Evolutionary conservation across 2,888 invertebrate genomes (phyloP), one percentile per base, ranked within the genome.

Genomic region (Embidobia sp.): DNA sequence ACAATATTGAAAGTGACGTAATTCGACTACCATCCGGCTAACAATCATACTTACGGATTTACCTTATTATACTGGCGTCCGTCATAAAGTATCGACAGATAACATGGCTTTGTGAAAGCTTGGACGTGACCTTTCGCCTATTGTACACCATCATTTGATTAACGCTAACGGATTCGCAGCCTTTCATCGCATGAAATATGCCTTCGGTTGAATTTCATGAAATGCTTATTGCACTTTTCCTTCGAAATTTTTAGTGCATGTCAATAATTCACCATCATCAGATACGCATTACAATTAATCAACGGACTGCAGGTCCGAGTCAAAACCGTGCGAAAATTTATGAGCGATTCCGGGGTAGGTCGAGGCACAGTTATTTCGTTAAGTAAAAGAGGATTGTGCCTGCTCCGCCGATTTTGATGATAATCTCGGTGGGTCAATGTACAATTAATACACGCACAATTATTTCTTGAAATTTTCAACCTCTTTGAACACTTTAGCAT

Each of bases 81-180:
- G 48, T 67, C 72, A 64, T 49, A 2, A 55, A 42, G 44, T 63
- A 73, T 67, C 73, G 73, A 77, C 51, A 55, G 63, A 55, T 77
- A 51, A 29, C 29, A 61, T 29, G 55, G 48, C 67, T 70, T 66
- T 64, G 78, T 67, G 79, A 77, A 73, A 67, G 61, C 48, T 40
- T 75, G 81, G 77, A 83, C 80, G 78, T 85, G 85, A 86, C 84
- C 86, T 83, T 83, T 86, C 79, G 72, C 80, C 73, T 80, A 80
- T 77, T 81, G 81, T 82, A 81, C 80, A 81, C 83, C 79, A 80
- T 82, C 64, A 10, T 57, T 53, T 67, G 77, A 73, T 77, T 63
- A 66, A 73, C 57, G 57, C 46, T 67, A 67, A 69, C 69, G 72
- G 73, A 64, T 77, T 63, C 35, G 42, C 22, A 57, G 51, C 8